Conservation (phyloP, 2,797 vertebrate genomes). For the Sarcophilus harrisii region DNA sequence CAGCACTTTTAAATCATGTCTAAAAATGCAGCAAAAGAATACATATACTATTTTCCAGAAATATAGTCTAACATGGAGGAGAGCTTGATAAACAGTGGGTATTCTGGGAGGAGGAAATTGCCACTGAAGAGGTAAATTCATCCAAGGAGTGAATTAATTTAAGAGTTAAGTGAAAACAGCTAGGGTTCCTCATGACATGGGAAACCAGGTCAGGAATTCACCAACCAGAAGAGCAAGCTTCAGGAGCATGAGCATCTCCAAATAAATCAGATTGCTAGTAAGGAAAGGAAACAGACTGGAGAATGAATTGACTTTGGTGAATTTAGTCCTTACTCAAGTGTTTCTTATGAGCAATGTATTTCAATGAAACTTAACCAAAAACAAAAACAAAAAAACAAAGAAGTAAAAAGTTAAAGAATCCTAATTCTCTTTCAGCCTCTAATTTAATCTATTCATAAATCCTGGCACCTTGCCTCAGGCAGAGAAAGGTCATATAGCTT, state of each 20-base stretch:
- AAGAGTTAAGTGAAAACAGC: neutral
- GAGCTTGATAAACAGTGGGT: neutral
- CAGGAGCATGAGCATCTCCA: neutral
- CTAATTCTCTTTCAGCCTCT: neutral
- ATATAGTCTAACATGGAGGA: neutral
- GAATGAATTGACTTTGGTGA: neutral
- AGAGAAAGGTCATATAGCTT: neutral
- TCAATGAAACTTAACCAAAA: slow-evolving; percentile 12
- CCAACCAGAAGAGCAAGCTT: neutral
- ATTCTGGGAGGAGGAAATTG: neutral
- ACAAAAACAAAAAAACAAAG: slow-evolving; percentile 1
- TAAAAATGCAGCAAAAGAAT: neutral
- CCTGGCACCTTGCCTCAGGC: slow-evolving; percentile 11
- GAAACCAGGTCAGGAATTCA: neutral
- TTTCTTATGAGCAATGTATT: slow-evolving; percentile 7
- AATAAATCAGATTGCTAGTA: neutral
- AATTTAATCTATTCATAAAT: neutral
- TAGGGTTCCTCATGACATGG: neutral
- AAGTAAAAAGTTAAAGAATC: neutral
- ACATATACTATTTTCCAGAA: neutral
- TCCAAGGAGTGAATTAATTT: neutral
- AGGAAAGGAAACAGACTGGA: neutral
- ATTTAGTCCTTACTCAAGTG: neutral
- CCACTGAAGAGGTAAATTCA: neutral
- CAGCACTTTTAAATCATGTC: neutral